Percentiles rank a stretch among this genome's conserved stretches.
phyloP scores from a whole-genome alignment of 2,113 vertebrate genomes.

The Geococcyx californianus region DNA sequence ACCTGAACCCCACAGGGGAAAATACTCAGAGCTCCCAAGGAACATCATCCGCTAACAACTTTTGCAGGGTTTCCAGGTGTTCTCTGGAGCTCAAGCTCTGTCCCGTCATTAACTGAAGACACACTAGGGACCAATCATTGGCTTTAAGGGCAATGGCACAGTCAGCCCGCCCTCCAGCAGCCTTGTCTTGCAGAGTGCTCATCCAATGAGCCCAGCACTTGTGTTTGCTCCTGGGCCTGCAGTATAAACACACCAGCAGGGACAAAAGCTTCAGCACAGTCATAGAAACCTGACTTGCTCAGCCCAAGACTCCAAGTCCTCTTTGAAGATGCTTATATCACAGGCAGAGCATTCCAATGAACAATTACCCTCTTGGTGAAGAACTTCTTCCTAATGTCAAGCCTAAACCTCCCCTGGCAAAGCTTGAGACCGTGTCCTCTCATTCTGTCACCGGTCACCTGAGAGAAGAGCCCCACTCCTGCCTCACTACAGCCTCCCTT shows the following conservation, averaged over 20 bases:
- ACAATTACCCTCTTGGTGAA: too few relatives aligned
- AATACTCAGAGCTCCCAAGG: neutral
- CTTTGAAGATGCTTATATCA: neutral
- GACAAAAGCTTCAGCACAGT: neutral
- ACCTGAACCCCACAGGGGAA: neutral
- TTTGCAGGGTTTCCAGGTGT: neutral
- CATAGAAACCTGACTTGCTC: neutral
- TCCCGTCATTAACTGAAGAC: neutral
- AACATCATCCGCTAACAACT: neutral
- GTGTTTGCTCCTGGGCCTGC: neutral
- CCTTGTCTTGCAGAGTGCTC: too few relatives aligned
- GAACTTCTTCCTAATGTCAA: too few relatives aligned
- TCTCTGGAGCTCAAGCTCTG: neutral
- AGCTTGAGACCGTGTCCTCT: too few relatives aligned
- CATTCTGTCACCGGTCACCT: too few relatives aligned
- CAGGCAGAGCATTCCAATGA: too few relatives aligned
- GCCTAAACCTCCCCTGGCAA: too few relatives aligned
- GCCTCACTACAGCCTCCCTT: too few relatives aligned
- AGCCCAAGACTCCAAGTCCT: neutral
- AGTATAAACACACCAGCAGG: rapidly evolving
- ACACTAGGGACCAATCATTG: rapidly evolving
- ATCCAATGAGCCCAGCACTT: neutral
- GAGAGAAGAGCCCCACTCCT: too few relatives aligned
- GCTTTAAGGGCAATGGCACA: rapidly evolving
- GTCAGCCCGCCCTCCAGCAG: neutral